Evolutionary conservation across 2,888 invertebrate genomes (phyloP).

Genomic region (Rhingia rostrata): DNA sequence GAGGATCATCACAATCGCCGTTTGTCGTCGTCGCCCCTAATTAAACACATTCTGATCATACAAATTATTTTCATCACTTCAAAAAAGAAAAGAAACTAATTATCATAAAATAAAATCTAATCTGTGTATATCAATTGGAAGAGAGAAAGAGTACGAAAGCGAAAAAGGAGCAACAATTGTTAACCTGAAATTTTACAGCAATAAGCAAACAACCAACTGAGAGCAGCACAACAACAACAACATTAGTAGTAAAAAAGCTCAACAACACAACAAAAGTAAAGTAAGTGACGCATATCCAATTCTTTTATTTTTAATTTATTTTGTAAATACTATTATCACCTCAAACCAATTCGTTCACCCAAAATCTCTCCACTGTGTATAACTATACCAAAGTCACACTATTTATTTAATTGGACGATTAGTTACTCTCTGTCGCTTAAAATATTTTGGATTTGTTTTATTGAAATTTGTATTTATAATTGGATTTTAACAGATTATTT

Average conservation of each 20-base stretch:
- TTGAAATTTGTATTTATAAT: too few species aligned
- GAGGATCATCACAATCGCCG: slow-evolving; percentile 64
- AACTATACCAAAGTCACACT: not conserved
- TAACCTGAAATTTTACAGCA: slow-evolving; percentile 50
- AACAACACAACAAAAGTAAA: slow-evolving; percentile 60
- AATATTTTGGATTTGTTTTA: too few species aligned
- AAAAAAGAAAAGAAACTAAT: slow-evolving; percentile 46
- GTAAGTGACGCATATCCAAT: slow-evolving; percentile 35
- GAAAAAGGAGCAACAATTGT: slow-evolving; percentile 46
- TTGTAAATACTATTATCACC: not conserved
- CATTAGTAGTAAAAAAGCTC: slow-evolving; percentile 50
- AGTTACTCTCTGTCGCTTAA: too few species aligned
- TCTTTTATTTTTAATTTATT: not conserved
- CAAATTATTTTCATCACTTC: slow-evolving; percentile 37
- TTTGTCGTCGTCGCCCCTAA: slow-evolving; percentile 59
- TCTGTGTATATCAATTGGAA: slow-evolving; percentile 42
- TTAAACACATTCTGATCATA: slow-evolving; percentile 36
- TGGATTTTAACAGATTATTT: too few species aligned
- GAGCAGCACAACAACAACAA: slow-evolving; percentile 34
- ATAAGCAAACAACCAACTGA: slow-evolving; percentile 46
- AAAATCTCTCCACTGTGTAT: not conserved
- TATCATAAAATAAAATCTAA: slow-evolving; percentile 63
- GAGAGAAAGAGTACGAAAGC: slow-evolving; percentile 37
- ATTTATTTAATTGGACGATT: too few species aligned
- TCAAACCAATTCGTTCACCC: not conserved